Conservation (phyloP, 2,888 invertebrate species). For the Psylliodes chrysocephalus region DNA sequence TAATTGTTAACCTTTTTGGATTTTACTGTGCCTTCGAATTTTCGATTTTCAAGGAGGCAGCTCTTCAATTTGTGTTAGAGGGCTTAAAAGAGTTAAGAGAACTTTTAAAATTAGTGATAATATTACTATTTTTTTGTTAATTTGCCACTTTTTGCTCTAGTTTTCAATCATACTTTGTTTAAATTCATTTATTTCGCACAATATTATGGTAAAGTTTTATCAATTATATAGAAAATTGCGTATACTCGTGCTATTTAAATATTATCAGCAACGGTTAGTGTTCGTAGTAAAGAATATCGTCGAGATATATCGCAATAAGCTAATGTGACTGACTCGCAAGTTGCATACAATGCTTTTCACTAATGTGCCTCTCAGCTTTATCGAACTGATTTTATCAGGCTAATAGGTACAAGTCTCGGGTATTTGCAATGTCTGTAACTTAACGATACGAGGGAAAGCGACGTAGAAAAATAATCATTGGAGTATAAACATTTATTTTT, state of each 20-base stretch:
- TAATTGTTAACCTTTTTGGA: too few species aligned
- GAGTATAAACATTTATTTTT: not conserved
- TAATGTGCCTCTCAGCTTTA: slow-evolving; percentile 16
- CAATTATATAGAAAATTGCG: not conserved
- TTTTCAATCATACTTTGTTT: too few species aligned
- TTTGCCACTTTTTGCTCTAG: too few species aligned
- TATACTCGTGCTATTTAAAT: too few species aligned
- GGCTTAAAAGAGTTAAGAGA: too few species aligned
- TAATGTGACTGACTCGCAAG: slow-evolving; percentile 8
- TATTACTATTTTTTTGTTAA: too few species aligned
- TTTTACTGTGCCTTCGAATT: too few species aligned
- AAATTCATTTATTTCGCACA: too few species aligned
- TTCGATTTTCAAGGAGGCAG: too few species aligned
- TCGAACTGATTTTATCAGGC: slow-evolving; percentile 17
- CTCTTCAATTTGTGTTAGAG: too few species aligned
- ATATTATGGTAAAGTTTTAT: not conserved
- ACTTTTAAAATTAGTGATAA: too few species aligned
- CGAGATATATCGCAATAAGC: not conserved
- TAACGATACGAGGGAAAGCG: not conserved
- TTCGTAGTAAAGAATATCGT: not conserved
- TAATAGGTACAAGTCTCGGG: slow-evolving; percentile 12
- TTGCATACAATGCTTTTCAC: slow-evolving; percentile 17
- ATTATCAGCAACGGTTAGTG: not conserved
- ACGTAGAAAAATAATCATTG: not conserved
- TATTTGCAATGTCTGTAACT: not conserved